Evolutionary conservation across 2,888 invertebrate species (phyloP).

Genomic region (Temnothorax unifasciatus): DNA sequence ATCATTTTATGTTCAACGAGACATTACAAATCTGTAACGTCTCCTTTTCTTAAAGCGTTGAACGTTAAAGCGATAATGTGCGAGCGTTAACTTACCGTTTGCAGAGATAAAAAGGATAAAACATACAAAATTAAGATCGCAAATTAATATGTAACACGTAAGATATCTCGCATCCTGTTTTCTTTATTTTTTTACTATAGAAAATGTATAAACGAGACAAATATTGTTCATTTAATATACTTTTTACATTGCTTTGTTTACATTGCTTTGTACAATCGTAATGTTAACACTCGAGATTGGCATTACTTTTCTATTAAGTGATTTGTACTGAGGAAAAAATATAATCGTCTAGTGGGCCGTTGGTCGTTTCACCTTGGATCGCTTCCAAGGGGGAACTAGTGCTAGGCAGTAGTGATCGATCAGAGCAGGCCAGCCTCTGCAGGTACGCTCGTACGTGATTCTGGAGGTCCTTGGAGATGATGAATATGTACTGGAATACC

Average conservation of each 20-base stretch:
- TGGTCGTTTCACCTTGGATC: constrained; percentile 27
- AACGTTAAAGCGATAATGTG: neutral
- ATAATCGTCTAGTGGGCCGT: neutral
- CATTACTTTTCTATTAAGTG: constrained; percentile 4
- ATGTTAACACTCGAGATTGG: neutral
- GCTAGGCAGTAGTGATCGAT: constrained; percentile 39
- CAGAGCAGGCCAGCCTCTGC: constrained; percentile 12
- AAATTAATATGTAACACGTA: neutral
- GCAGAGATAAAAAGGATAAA: neutral
- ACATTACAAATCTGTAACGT: neutral
- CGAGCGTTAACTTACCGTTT: neutral
- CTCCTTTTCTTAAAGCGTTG: neutral
- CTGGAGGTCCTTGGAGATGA: constrained; percentile 7
- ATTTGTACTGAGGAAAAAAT: constrained; percentile 2
- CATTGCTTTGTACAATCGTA: neutral
- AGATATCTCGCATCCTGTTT: neutral
- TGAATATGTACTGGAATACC: constrained; percentile 11
- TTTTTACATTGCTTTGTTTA: neutral
- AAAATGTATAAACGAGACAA: neutral
- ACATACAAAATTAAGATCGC: neutral
- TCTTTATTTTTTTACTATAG: constrained; percentile 1
- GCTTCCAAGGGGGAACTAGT: constrained; percentile 6
- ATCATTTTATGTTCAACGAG: neutral
- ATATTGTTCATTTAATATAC: neutral
- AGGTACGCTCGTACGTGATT: constrained; percentile 11